These are phyloP conservation scores for Lasiurus borealis DNA, from an alignment of 2,113 vertebrate genomes.

Conservation along the genomic window DNA sequence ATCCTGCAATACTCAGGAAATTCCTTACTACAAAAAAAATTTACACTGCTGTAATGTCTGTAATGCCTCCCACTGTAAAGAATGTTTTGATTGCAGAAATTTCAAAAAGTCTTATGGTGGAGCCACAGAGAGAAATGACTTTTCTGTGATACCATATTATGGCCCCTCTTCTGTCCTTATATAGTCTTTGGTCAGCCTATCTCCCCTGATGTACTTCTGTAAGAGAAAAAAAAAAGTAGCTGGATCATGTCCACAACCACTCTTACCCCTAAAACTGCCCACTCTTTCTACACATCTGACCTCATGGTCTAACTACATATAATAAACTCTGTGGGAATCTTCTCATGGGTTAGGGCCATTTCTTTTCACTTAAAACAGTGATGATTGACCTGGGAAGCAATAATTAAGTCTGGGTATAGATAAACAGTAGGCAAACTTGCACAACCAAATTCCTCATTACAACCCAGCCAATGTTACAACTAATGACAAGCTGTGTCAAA, in stretches of 20 bases:
- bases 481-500: constrained; percentile 67
- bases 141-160: not conserved
- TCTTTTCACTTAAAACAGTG: constrained; percentile 67
- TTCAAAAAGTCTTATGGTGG: not conserved
- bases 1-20: not conserved
- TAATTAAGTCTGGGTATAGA: constrained; percentile 63
- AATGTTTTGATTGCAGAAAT: not conserved
- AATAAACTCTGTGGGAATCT: constrained; percentile 43
- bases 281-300: not conserved
- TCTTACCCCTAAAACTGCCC: not conserved
- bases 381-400: constrained; percentile 68
- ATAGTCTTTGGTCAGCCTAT: not conserved
- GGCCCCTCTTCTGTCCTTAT: not conserved
- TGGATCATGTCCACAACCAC: not conserved
- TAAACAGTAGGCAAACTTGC: constrained; percentile 67
- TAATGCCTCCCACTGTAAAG: not conserved
- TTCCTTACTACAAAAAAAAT: not conserved
- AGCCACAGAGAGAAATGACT: not conserved
- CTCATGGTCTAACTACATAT: constrained; percentile 33
- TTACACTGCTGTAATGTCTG: not conserved
- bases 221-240: not conserved
- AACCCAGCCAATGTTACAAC: constrained; percentile 64
- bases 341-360: constrained; percentile 50
- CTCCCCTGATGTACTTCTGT: not conserved
- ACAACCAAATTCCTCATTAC: constrained; percentile 54